Evolutionary conservation across 2,888 invertebrate genomes (phyloP).

Genomic region (Lasioglossum marginatum): DNA sequence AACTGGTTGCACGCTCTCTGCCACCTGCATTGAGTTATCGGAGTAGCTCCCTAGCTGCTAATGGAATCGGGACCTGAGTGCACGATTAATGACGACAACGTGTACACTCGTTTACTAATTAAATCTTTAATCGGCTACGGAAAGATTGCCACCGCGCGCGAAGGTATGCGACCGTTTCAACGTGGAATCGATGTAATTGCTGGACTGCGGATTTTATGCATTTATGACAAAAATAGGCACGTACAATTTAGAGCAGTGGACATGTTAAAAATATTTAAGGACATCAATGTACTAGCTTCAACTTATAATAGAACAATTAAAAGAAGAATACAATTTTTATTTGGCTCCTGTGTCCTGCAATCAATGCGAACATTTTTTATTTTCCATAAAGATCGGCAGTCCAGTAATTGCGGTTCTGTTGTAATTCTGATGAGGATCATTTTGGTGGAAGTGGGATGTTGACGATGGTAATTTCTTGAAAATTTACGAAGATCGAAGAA

Average conservation of each 20-base stretch:
- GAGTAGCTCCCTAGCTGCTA: conserved; percentile 3
- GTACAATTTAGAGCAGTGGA: no score
- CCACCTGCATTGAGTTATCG: conserved; percentile 25
- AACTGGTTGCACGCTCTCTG: conserved; percentile 18
- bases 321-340: no score
- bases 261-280: no score
- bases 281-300: no score
- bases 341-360: no score
- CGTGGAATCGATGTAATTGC: background rate
- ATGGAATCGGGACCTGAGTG: conserved; percentile 26
- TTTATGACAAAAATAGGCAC: no score
- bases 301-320: no score
- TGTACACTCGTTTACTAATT: conserved; percentile 36
- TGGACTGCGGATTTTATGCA: no score
- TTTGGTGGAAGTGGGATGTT: background rate
- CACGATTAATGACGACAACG: background rate
- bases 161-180: background rate
- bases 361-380: no score
- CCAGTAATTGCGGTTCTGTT: background rate
- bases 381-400: no score
- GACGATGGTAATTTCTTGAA: background rate
- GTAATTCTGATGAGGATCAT: background rate
- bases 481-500: background rate
- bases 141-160: conserved; percentile 1
- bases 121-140: conserved; percentile 14